A percentile compares a stretch with the other conserved stretches of the same genome.
Evolutionary conservation across 2,797 vertebrate species (phyloP).

Genomic region (Lates japonicus): DNA sequence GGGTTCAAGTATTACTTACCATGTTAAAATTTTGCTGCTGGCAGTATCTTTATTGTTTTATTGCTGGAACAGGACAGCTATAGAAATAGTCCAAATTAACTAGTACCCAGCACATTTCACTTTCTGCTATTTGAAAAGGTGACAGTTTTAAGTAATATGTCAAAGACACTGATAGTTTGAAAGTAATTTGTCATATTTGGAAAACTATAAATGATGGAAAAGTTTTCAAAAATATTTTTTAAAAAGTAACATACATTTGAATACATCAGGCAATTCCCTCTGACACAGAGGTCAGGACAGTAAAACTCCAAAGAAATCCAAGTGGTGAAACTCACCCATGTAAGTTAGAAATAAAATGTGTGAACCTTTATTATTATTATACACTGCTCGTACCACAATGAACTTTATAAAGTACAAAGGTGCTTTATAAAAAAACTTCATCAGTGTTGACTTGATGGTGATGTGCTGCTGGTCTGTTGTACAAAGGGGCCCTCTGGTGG

Average conservation of each 20-base stretch:
- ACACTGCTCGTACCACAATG: fast-evolving
- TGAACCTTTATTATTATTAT: neutral
- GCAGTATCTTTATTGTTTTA: neutral
- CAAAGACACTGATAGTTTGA: neutral
- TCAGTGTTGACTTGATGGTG: neutral
- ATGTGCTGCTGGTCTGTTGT: constrained; percentile 23
- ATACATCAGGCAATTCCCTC: neutral
- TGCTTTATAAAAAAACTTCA: neutral
- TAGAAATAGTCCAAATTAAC: neutral
- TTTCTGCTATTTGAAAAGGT: neutral
- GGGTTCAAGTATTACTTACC: neutral
- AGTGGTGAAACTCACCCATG: too few relatives aligned
- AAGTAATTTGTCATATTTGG: neutral
- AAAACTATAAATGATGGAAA: neutral
- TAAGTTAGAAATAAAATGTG: neutral
- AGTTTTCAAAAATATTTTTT: too few relatives aligned
- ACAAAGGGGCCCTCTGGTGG: constrained; percentile 66
- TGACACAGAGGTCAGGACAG: neutral
- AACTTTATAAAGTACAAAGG: neutral
- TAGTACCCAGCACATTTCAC: neutral
- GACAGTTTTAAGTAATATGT: neutral
- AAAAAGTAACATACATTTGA: neutral
- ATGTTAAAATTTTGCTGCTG: neutral
- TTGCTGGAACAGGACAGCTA: neutral
- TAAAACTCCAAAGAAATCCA: neutral